phyloP scores from a whole-genome alignment of 2,888 invertebrate genomes.

The Elysia crispata region DNA sequence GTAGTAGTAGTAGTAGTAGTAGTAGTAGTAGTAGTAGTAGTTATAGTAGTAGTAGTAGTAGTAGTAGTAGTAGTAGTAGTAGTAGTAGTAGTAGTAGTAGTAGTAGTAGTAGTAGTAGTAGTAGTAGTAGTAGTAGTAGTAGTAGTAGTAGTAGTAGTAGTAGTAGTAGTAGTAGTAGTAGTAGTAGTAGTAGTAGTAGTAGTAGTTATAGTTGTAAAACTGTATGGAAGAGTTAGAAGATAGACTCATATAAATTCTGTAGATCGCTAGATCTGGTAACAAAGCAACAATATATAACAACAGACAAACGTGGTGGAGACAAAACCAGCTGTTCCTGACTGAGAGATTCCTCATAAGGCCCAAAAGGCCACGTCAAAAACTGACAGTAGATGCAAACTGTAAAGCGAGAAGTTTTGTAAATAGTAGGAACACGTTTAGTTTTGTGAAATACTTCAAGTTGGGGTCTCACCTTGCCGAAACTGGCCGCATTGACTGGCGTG shows the following conservation, averaged over 20 bases:
- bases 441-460: not conserved
- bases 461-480: slow-evolving; percentile 79
- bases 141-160: slow-evolving; percentile 18
- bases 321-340: no score
- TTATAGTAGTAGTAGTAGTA: not conserved
- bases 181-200: slow-evolving; percentile 19
- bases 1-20: slow-evolving; percentile 24
- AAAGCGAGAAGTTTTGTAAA: not conserved
- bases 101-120: slow-evolving; percentile 2
- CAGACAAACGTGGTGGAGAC: not conserved
- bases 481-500: slow-evolving; percentile 80
- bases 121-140: slow-evolving; percentile 1
- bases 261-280: no score
- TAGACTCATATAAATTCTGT: no score
- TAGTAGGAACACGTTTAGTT: not conserved
- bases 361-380: no score
- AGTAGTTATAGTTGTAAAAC: not conserved
- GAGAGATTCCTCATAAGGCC: no score
- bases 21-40: slow-evolving; percentile 23
- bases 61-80: slow-evolving; percentile 20
- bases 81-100: slow-evolving; percentile 20
- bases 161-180: slow-evolving; percentile 19
- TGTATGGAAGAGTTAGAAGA: no score
- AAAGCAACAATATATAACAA: not conserved
- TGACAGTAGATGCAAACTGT: no score